Evolutionary conservation across 2,113 vertebrate species (phyloP), one percentile per base, ranked within the genome.

Genomic region (Taurulus bubalis): DNA sequence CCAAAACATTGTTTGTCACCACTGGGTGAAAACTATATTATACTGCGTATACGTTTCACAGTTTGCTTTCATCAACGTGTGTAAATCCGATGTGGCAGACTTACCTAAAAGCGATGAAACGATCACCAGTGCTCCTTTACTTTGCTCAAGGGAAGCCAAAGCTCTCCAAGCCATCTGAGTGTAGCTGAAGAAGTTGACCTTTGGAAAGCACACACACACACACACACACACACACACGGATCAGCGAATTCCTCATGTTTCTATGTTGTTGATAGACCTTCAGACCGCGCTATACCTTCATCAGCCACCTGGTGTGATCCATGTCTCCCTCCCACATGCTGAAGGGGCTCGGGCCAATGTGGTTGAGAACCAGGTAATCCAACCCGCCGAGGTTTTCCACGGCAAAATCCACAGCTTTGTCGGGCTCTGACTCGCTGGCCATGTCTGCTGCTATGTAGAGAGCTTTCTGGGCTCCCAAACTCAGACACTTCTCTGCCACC

Each of bases 171-270:
- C 92, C 71, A 97, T 95, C 40, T 96, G 93, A 60, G 96, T 82
- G 1, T 97, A 98, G 83, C 97, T 98, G 68, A 96, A 90, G 83
- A 97, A 97, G 90, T 98, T 98, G 34, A 97, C 96, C 97, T 97
- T 88, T 83, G 12, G 84, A 89, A 36, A 76, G 51, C 24, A 87
- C 15, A 76, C 67, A 77, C 8, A 51, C 38, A 40, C 38, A 40
- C 38, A 40, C 38, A 40, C 38, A 40, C 38, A 40, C 38, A 40
- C 9, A 40, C 8, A 40, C 36, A 38, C 36, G 36, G 24, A 53
- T 87, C 10, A 86, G 20, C 36, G 22, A 22, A 47, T 66, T 67
- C 0, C 0, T 28, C 40, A 42, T 8, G 6, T 59, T 56, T 53
- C 58, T 3, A 60, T 24, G 30, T 72, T 51, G 45, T 18, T 45